Evolutionary conservation across 1,140 invertebrate genomes (phyloP).

Genomic region (Trichonephila clavipes): DNA sequence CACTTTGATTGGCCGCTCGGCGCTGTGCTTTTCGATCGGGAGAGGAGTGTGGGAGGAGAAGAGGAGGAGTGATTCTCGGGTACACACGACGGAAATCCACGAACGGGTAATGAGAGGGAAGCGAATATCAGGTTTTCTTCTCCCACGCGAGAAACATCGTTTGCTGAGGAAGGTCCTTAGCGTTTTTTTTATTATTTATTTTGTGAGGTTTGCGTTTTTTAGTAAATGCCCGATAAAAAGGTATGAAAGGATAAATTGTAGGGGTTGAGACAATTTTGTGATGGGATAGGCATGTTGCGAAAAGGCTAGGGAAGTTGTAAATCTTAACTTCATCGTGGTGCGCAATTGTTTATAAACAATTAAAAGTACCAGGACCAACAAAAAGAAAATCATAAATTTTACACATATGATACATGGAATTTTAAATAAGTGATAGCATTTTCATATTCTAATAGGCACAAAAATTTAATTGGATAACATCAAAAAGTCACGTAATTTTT

Average conservation of each 20-base stretch:
- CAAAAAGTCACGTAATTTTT: no score
- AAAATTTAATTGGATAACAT: no score
- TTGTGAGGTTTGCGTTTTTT: constrained; percentile 10
- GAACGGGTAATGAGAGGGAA: constrained; percentile 38
- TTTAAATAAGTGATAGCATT: no score
- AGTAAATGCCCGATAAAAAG: not conserved
- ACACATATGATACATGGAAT: no score
- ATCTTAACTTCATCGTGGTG: no score
- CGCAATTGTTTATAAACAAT: no score
- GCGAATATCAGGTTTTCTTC: not conserved
- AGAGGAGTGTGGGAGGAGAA: not conserved
- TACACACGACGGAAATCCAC: constrained; percentile 34
- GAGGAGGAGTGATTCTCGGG: not conserved
- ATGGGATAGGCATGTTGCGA: not conserved
- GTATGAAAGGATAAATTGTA: not conserved
- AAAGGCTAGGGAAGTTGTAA: not conserved
- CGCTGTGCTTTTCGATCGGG: constrained; percentile 44
- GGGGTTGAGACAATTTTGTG: not conserved
- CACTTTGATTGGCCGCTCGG: constrained; percentile 61
- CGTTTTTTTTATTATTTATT: not conserved
- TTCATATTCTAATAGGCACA: no score
- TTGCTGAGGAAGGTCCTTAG: constrained; percentile 10
- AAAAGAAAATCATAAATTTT: no score
- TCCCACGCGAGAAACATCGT: constrained; percentile 4
- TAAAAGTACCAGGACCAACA: no score